A percentile compares a stretch with the other conserved stretches of the same genome.
Evolutionary conservation across 2,113 vertebrate species (phyloP).

Genomic region (Opisthocomus hoazin): DNA sequence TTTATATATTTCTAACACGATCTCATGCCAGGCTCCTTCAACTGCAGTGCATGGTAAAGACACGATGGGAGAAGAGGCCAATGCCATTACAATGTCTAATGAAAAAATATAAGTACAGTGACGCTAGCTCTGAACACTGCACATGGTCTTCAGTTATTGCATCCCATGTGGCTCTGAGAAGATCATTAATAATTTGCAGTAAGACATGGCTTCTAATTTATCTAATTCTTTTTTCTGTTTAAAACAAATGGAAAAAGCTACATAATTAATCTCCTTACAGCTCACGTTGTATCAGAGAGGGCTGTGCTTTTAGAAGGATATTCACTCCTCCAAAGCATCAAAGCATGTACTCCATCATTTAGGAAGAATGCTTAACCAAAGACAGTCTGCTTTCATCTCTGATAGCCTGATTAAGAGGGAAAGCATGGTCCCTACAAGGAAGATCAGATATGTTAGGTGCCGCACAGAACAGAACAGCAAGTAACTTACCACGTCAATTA

Average conservation of each 20-base stretch:
- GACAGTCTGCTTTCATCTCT: background rate
- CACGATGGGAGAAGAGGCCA: background rate
- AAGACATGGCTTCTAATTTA: background rate
- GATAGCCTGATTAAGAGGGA: background rate
- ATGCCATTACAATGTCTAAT: background rate
- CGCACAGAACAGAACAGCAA: background rate
- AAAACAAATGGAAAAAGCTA: constrained; percentile 5
- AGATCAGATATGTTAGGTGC: background rate
- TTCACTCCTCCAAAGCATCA: background rate
- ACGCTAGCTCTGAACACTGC: background rate
- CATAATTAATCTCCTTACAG: constrained; percentile 17
- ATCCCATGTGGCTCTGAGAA: background rate
- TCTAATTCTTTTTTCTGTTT: background rate
- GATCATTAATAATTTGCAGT: constrained; percentile 32
- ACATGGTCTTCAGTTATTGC: background rate
- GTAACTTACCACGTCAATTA: constrained; percentile 86
- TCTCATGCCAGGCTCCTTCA: background rate
- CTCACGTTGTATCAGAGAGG: background rate
- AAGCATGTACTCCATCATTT: background rate
- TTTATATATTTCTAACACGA: background rate
- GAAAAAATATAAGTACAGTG: background rate
- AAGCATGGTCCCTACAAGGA: background rate
- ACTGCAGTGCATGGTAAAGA: background rate
- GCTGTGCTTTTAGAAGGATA: background rate
- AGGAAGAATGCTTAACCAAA: background rate